Percentiles rank a stretch among this genome's conserved stretches.
Evolutionary conservation across 2,113 vertebrate genomes (phyloP).

Genomic region (human (Homo sapiens)): GRCh38 chr1:57275001-57275500

Average conservation of each 20-base stretch:
- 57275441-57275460: slow-evolving; percentile 74
- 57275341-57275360: slow-evolving; percentile 75
- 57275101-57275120: slow-evolving; percentile 25
- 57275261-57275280: slow-evolving; percentile 79
- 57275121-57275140: neutral
- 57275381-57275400: slow-evolving; percentile 77
- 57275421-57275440: slow-evolving; percentile 78
- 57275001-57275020: slow-evolving; percentile 1
- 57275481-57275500: slow-evolving; percentile 71
- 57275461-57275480: slow-evolving; percentile 61
- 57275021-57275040: slow-evolving; percentile 45
- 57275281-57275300: slow-evolving; percentile 75
- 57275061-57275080: slow-evolving; percentile 60
- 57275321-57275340: slow-evolving; percentile 80
- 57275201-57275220: slow-evolving; percentile 79
- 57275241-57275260: slow-evolving; percentile 83
- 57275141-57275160: neutral
- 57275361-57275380: slow-evolving; percentile 69
- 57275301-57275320: slow-evolving; percentile 82
- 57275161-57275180: slow-evolving; percentile 51
- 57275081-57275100: slow-evolving; percentile 51
- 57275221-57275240: slow-evolving; percentile 80
- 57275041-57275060: slow-evolving; percentile 42
- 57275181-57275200: slow-evolving; percentile 67
- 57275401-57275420: slow-evolving; percentile 72